Percentiles rank a stretch among this genome's conserved stretches.
Evolutionary conservation across 92 coral and sea anemone species (phyloP).

Genomic region (Zoanthus gigantus): DNA sequence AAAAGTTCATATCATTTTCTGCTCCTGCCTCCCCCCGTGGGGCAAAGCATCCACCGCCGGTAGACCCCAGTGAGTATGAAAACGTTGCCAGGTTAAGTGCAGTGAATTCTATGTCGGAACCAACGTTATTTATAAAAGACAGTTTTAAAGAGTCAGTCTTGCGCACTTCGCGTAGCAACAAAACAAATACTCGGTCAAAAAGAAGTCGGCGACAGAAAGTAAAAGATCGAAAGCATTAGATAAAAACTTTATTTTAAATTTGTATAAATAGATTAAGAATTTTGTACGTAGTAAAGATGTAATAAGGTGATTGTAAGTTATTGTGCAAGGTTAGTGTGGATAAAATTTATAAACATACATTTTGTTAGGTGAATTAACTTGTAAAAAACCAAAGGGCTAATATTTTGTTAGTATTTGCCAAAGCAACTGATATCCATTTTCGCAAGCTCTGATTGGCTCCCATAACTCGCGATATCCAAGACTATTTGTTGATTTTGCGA

Average conservation of each 20-base stretch:
- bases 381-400: too few relatives aligned
- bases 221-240: slow-evolving; percentile 51
- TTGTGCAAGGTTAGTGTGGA: too few relatives aligned
- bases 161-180: slow-evolving; percentile 44
- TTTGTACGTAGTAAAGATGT: too few relatives aligned
- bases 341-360: too few relatives aligned
- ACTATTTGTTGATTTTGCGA: too few relatives aligned
- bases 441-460: too few relatives aligned
- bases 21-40: slow-evolving; percentile 99
- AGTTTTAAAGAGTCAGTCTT: slow-evolving; percentile 50
- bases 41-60: slow-evolving; percentile 83
- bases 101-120: slow-evolving; percentile 89
- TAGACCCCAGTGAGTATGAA: slow-evolving; percentile 70
- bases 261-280: too few relatives aligned
- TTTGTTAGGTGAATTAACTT: too few relatives aligned
- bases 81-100: slow-evolving; percentile 60
- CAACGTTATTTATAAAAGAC: slow-evolving; percentile 73
- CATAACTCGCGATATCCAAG: too few relatives aligned
- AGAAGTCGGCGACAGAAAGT: slow-evolving; percentile 49
- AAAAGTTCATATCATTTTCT: slow-evolving; percentile 69
- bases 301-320: too few relatives aligned
- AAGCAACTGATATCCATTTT: too few relatives aligned
- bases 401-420: too few relatives aligned
- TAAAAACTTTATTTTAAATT: not conserved
- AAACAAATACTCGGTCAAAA: slow-evolving; percentile 49